phyloP scores from a whole-genome alignment of 1,140 invertebrate genomes.

The Tetragonula clypearis region DNA sequence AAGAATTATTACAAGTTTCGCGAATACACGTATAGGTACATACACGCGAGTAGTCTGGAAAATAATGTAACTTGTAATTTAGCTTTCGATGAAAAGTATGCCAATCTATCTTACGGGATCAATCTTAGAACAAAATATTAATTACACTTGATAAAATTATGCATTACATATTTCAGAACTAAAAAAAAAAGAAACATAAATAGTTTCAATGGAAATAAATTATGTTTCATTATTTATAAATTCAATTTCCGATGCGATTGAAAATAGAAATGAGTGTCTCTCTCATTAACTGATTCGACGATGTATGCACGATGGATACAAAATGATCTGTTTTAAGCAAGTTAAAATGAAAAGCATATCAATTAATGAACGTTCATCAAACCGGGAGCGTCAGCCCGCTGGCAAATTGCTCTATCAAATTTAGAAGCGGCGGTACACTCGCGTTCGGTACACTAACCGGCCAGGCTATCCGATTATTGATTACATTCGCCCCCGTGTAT shows the following conservation, averaged over 20 bases:
- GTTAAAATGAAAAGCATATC: neutral
- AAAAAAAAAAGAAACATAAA: neutral
- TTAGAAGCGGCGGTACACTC: slow-evolving; percentile 25
- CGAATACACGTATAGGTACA: no score
- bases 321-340: neutral
- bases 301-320: neutral
- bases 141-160: no score
- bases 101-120: no score
- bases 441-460: neutral
- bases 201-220: neutral
- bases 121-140: no score
- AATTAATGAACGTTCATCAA: slow-evolving; percentile 16
- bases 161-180: no score
- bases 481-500: neutral
- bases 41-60: no score
- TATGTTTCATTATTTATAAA: neutral
- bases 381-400: neutral
- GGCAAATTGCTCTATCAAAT: slow-evolving; percentile 34
- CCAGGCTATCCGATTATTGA: slow-evolving; percentile 4
- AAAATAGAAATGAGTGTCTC: neutral
- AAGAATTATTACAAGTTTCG: no score
- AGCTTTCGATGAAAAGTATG: no score
- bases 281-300: neutral
- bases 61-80: no score
- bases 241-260: no score